Percentiles rank a stretch among this genome's conserved stretches.
Conservation (phyloP, 2,797 vertebrate species). For the Cossypha dichroa region DNA sequence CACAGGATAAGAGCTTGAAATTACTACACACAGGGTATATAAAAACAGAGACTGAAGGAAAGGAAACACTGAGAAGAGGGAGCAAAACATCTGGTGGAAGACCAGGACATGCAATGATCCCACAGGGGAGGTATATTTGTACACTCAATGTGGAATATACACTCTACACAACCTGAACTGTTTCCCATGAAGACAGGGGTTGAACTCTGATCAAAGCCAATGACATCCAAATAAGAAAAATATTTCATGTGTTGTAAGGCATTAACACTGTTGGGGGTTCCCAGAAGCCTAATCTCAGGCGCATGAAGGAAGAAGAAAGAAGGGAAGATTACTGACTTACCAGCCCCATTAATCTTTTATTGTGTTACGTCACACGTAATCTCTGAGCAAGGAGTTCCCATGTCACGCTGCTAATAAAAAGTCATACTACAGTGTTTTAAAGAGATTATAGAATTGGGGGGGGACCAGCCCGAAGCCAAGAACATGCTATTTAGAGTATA, state of each 20-base stretch:
- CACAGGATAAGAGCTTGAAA: not conserved
- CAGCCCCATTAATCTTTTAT: not conserved
- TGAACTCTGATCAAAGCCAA: not conserved
- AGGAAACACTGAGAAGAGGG: not conserved
- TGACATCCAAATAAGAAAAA: not conserved
- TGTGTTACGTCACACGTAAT: not conserved
- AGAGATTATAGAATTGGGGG: not conserved
- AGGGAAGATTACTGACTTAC: not conserved
- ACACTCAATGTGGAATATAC: not conserved
- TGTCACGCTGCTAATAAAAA: slow-evolving; percentile 10
- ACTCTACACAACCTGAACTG: not conserved
- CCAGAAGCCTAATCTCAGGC: not conserved
- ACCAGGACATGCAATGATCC: not conserved
- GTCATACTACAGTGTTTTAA: slow-evolving; percentile 33
- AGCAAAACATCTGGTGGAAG: not conserved
- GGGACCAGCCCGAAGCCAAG: slow-evolving; percentile 6
- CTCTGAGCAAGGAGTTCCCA: slow-evolving; percentile 6
- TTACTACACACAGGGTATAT: not conserved
- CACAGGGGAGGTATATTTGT: not conserved
- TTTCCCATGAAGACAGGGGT: not conserved
- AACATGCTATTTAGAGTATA: slow-evolving; percentile 49
- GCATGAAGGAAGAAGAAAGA: not conserved
- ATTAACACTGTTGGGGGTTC: not conserved
- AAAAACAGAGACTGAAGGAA: not conserved
- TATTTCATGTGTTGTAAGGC: not conserved